These are phyloP conservation scores for Phymorhynchus buccinoides DNA, from an alignment of 1,140 invertebrate genomes.

Conservation along the genomic window DNA sequence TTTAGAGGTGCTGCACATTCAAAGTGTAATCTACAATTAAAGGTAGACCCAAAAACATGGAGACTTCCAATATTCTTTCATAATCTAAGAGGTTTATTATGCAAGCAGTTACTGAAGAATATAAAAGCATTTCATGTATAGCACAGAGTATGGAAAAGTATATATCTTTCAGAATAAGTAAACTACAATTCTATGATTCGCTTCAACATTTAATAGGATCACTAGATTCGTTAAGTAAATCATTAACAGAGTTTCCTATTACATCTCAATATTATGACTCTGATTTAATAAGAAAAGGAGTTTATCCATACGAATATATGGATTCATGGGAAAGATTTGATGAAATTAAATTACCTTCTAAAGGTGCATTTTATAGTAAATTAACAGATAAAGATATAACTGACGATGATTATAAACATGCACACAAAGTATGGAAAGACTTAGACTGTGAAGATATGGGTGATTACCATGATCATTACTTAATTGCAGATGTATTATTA, in stretches of 20 bases:
- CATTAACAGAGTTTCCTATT: background rate
- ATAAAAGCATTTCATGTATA: constrained; percentile 59
- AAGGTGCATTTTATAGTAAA: constrained; percentile 53
- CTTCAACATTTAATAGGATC: constrained; percentile 18
- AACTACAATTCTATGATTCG: constrained; percentile 9
- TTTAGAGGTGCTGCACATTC: constrained; percentile 43
- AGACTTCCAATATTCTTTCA: constrained; percentile 70
- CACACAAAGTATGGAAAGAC: constrained; percentile 54
- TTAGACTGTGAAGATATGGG: constrained; percentile 67
- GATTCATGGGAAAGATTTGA: constrained; percentile 54
- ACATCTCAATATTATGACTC: too few species aligned
- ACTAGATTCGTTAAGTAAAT: background rate
- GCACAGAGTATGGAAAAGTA: constrained; percentile 68
- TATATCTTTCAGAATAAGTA: constrained; percentile 30
- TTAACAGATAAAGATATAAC: constrained; percentile 42
- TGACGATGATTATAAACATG: constrained; percentile 57
- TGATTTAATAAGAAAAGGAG: too few species aligned
- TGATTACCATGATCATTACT: constrained; percentile 73
- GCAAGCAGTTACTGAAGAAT: constrained; percentile 59
- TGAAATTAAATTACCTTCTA: constrained; percentile 55
- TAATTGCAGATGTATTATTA: constrained; percentile 40
- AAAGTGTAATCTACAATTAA: constrained; percentile 9
- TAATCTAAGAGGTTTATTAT: constrained; percentile 68
- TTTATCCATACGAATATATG: too few species aligned
- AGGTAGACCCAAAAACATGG: constrained; percentile 8